Evolutionary conservation across 2,113 vertebrate genomes (phyloP).

Genomic region (Bungarus multicinctus): DNA sequence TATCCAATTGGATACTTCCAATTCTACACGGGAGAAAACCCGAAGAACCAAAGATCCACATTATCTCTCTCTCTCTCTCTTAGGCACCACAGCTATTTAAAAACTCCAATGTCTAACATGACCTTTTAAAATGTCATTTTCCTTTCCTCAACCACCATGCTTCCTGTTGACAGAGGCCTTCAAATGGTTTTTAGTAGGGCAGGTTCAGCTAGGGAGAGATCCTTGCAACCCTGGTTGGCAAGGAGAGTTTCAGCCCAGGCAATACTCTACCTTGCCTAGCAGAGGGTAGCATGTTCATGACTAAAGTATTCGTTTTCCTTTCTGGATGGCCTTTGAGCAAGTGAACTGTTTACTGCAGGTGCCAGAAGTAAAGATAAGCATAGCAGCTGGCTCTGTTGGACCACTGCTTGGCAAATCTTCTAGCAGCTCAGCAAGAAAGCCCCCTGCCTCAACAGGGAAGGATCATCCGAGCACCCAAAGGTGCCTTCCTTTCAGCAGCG

Average conservation of each 20-base stretch:
- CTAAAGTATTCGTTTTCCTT: background rate
- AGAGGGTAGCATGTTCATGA: background rate
- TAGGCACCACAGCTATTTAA: background rate
- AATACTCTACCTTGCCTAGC: background rate
- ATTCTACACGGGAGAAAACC: no score
- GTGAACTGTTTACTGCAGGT: background rate
- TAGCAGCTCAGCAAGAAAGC: background rate
- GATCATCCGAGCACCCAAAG: background rate
- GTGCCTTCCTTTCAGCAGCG: background rate
- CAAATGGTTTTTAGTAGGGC: background rate
- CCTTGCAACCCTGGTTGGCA: background rate
- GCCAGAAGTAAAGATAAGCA: background rate
- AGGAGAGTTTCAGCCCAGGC: background rate
- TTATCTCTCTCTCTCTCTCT: no score
- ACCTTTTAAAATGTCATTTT: background rate
- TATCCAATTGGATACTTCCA: no score
- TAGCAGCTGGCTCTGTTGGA: background rate
- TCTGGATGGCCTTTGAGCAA: background rate
- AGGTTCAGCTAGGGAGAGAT: background rate
- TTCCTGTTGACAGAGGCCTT: background rate
- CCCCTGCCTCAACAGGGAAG: background rate
- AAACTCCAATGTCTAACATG: background rate
- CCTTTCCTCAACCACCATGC: background rate
- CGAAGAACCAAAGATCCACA: no score
- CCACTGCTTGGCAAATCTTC: background rate